Percentiles rank a stretch among this genome's conserved stretches.
These are phyloP conservation scores for Sapayoa aenigma DNA, from an alignment of 2,113 vertebrate species.

Conservation along the genomic window DNA sequence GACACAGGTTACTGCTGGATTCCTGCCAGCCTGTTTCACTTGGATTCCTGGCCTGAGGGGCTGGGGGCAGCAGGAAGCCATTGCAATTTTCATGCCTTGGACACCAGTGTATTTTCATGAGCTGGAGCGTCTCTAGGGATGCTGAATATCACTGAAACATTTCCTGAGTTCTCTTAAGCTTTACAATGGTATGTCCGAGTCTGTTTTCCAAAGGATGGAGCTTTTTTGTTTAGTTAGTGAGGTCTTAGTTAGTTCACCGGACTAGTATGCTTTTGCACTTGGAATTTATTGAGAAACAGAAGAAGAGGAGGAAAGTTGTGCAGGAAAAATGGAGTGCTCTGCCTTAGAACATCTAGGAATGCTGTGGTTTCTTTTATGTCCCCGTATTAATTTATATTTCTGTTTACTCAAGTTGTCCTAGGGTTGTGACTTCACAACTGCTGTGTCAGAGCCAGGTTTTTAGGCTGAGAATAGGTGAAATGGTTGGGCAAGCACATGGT, in stretches of 20 bases:
- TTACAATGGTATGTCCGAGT: constrained; percentile 61
- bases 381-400: background rate
- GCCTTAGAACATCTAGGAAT: background rate
- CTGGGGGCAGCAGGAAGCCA: constrained; percentile 63
- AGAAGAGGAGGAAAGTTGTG: background rate
- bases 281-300: background rate
- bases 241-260: constrained; percentile 28
- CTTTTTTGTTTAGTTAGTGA: constrained; percentile 68
- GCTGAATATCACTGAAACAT: constrained; percentile 73
- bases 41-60: constrained; percentile 36
- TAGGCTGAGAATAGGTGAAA: background rate
- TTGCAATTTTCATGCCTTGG: constrained; percentile 71
- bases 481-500: background rate
- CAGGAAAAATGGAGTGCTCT: background rate
- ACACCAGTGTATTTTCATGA: constrained; percentile 74
- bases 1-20: constrained; percentile 54
- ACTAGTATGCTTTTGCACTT: background rate
- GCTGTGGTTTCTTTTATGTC: background rate
- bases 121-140: constrained; percentile 73
- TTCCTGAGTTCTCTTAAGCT: constrained; percentile 76
- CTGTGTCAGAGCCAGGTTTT: background rate
- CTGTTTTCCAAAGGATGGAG: constrained; percentile 61
- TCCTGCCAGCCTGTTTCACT: constrained; percentile 76
- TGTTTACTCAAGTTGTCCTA: background rate
- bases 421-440: background rate